Evolutionary conservation across 2,888 invertebrate species (phyloP), one percentile per base, ranked within the genome.

Genomic region (Galeruca laticollis): DNA sequence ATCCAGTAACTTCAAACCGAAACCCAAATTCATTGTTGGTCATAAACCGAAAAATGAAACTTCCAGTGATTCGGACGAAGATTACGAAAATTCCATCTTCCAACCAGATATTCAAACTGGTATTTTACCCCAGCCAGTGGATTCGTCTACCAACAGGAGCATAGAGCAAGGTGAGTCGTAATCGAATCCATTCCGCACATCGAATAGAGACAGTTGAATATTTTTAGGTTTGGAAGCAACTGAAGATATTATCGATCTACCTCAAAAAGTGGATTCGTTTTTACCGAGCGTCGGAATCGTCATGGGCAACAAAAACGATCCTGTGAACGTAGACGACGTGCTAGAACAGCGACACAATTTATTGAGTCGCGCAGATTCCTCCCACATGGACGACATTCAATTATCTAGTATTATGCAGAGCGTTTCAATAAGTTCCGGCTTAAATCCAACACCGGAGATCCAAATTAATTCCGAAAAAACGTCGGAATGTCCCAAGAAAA

Each of bases 271-370:
- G 71, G 88, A 90, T 68, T 86, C 89, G 6, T 91, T 91, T 76
- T 82, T 91, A 18, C 90, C 93, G 0, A 88, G 90, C 71, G 88
- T 91, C 60, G 76, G 92, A n/a, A 91, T 92, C 71, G 89, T 91
- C 0, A 89, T 91, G 87, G 81, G 84, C 18, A 80, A 78, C 60
- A 73, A 75, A 79, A 62, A 69, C 73, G 74, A 79, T 37, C 18
- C 75, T 47, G 33, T 33, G 8, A 47, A 56, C n/a, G 57, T 70
- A n/a, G 79, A 77, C 15, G 76, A 75, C 26, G 77, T 84, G 10
- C 74, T 88, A 54, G 84, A 84, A 72, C 83, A 85, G 60, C 87
- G 87, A 76, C 86, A 86, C 68, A 87, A 85, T 74, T 81, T 87
- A 76, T 80, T 83, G 4, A 87, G 73, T 51, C 76, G 87, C 47